phyloP scores from a whole-genome alignment of 2,888 invertebrate species.

The Bhutanitis thaidina region DNA sequence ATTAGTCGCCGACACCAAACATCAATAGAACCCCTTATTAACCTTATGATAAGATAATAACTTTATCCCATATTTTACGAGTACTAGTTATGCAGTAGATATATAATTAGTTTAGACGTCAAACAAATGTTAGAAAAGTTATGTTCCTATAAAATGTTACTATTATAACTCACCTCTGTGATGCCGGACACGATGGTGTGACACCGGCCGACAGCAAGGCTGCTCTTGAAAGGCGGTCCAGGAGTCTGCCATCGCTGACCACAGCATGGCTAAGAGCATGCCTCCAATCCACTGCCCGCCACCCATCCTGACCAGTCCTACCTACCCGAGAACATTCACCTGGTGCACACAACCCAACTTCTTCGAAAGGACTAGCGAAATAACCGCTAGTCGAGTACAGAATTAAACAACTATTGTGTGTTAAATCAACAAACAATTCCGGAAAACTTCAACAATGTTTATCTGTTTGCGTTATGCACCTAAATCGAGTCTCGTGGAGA shows the following conservation, averaged over 20 bases:
- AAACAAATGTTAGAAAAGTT: background rate
- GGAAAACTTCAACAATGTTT: conserved; percentile 64
- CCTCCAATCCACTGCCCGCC: conserved; percentile 50
- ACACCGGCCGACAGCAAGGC: conserved; percentile 81
- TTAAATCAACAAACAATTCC: conserved; percentile 58
- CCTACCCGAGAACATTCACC: conserved; percentile 47
- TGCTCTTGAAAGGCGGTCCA: conserved; percentile 84
- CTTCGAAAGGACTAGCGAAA: conserved; percentile 34
- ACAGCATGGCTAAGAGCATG: conserved; percentile 56
- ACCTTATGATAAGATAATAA: conserved; percentile 6
- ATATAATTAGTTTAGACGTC: background rate
- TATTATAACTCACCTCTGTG: conserved; percentile 76
- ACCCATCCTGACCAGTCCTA: conserved; percentile 47
- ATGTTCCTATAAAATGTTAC: background rate
- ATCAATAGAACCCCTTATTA: background rate
- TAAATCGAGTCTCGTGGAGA: conserved; percentile 52
- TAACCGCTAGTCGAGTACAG: conserved; percentile 36
- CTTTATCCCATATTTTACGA: background rate
- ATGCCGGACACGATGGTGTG: conserved; percentile 81
- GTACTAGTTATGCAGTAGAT: background rate
- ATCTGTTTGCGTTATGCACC: conserved; percentile 64
- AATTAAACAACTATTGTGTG: conserved; percentile 38
- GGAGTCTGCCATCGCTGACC: conserved; percentile 80
- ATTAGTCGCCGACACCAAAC: background rate
- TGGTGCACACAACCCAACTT: conserved; percentile 38